Evolutionary conservation across 2,888 invertebrate species (phyloP), one percentile per base, ranked within the genome.

Genomic region (Drosophila siamana): DNA sequence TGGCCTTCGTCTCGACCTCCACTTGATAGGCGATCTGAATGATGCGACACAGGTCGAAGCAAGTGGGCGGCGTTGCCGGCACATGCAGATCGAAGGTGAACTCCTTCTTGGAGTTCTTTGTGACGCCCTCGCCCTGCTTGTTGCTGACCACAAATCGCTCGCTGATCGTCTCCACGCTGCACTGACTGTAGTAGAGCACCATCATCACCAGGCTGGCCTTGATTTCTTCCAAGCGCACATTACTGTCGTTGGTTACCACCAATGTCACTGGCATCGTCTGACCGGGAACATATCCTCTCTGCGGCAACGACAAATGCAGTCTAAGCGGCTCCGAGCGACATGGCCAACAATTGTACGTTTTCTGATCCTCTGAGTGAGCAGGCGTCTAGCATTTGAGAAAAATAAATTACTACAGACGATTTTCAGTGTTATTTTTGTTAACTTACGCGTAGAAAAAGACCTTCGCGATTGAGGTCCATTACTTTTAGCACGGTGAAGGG

Each of bases 401-500:
- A 13, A n/a, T 15, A 15, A 38, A 13, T 38, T 15, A 38, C 2
- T 15, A 13, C 7, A 7, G 11, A 30, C 9, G 3, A 11, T 2
- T 30, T 5, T 8, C 6, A n/a, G 41, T 0, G 2, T 15, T 11
- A 11, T n/a, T 9, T 9, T n/a, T 3, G 15, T 6, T 0, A 16
- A 61, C 88, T 68, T 62, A 88, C 88, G 33, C 69, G 69, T 22
- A 88, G 40, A 8, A 76, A 50, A 2, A 76, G 78, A 2, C 74
- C 79, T 5, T 77, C 68, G 6, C 52, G 56, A 2, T 87, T 87
- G 4, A 98, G 93, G 91, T 97, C 97, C 86, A 96, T 93, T 8
- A 95, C 94, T 78, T 95, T 95, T 33, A 96, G 93, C 4, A 98
- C 95, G 36, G 96, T 96, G 86, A 98, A 97, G 1, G 95, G 94